Evolutionary conservation across 1,140 invertebrate species (phyloP).

Genomic region (Myzus persicae): DNA sequence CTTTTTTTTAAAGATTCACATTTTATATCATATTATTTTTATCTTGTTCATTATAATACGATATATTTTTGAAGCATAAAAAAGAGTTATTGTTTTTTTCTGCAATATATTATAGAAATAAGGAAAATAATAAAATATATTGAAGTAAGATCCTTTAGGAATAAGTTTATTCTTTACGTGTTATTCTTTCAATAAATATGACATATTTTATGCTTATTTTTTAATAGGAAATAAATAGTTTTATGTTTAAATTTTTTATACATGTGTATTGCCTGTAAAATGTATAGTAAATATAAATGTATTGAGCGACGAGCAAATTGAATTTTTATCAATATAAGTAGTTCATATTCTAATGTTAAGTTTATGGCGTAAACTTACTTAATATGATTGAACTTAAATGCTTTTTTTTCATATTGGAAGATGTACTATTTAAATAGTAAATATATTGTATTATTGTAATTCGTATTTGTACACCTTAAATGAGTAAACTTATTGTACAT

Average conservation of each 20-base stretch:
- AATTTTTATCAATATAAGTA: background rate
- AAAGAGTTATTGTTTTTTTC: background rate
- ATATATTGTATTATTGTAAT: background rate
- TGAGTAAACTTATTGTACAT: too few species aligned
- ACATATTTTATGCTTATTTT: background rate
- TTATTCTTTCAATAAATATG: background rate
- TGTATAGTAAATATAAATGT: background rate
- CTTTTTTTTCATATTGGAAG: background rate
- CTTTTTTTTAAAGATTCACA: background rate
- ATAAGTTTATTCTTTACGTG: background rate
- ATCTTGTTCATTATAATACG: background rate
- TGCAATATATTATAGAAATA: background rate
- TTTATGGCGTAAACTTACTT: too few species aligned
- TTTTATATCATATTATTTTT: background rate
- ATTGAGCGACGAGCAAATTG: background rate
- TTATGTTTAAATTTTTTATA: background rate
- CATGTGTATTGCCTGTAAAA: too few species aligned
- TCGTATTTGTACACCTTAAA: background rate
- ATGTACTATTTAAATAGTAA: background rate
- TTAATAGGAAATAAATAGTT: background rate
- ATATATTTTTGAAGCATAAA: background rate
- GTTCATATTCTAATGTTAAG: background rate
- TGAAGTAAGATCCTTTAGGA: background rate
- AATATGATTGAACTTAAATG: background rate
- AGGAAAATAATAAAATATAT: background rate